Evolutionary conservation across 2,113 vertebrate genomes (phyloP), one percentile per base, ranked within the genome.

Genomic region (Coptodon bakossiorum): DNA sequence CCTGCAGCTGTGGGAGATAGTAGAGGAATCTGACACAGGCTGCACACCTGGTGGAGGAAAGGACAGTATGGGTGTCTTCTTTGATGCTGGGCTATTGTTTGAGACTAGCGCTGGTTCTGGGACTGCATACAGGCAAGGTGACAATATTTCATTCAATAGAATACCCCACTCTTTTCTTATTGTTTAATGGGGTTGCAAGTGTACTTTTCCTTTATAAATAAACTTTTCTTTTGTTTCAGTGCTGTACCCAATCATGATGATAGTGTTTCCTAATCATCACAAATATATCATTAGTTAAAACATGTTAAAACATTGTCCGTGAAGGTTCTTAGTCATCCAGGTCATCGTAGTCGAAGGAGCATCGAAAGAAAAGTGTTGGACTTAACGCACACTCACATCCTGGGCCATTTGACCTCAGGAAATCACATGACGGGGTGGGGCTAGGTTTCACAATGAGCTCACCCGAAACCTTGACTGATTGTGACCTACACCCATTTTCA

Each of bases 1-100:
- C 66, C 6, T 48, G 6, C 86, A 97, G 97, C 84, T 98, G 80
- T 97, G 97, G 97, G 96, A 97, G 34, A 29, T 84, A 0, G 94
- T 98, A 7, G 97, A 97, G 86, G 90, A 95, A 24, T 80, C 94
- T 1, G 97, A 97, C 90, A 95, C 95, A 13, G 97, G 95, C 88
- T 98, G 97, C 83, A 97, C 96, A 6, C 88, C 96, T 5, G 97
- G 97, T 24, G 96, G 97, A 80, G 97, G 97, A 2, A 92, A 84
- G n/a, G 63, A 97, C 81, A 36, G 80, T 6, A 90, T 97, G 88
- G 71, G 89, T 14, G 96, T 97, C 48, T 97, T 97, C 85, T 95
- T 71, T 4, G 96, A 97, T 57, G 97, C 97, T 13, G 97, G 97
- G 3, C 36, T 97, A 84, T 10, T 96, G 68, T 94, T 97, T 78